phyloP scores from a whole-genome alignment of 1,140 invertebrate genomes.

The Belonocnema kinseyi region DNA sequence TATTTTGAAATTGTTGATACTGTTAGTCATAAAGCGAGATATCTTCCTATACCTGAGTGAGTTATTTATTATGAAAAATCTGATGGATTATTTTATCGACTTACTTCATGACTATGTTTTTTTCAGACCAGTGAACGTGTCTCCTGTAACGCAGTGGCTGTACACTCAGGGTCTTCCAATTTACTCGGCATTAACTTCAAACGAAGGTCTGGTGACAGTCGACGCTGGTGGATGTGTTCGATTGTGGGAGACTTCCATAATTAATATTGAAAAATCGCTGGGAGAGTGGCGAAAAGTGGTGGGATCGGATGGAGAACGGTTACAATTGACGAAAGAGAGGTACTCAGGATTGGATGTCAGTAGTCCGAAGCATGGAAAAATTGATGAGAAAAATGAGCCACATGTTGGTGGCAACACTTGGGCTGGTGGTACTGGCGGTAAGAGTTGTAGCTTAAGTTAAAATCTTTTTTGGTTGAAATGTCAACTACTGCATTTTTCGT shows the following conservation, averaged over 20 bases:
- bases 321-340: constrained; percentile 85
- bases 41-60: constrained; percentile 79
- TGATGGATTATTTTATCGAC: not conserved
- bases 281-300: constrained; percentile 67
- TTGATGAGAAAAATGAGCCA: constrained; percentile 90
- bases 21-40: constrained; percentile 75
- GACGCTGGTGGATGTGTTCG: constrained; percentile 79
- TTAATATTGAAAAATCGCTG: constrained; percentile 72
- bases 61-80: constrained; percentile 38
- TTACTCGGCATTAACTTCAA: constrained; percentile 60
- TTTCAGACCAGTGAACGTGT: constrained; percentile 56
- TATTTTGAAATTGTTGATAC: constrained; percentile 80
- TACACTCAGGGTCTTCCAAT: constrained; percentile 70
- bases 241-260: constrained; percentile 78
- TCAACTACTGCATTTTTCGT: too few relatives aligned
- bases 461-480: too few relatives aligned
- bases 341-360: constrained; percentile 84
- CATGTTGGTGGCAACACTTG: constrained; percentile 98
- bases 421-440: constrained; percentile 94
- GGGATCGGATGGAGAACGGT: constrained; percentile 76
- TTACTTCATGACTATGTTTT: not conserved
- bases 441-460: not conserved
- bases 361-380: constrained; percentile 93
- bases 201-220: constrained; percentile 76
- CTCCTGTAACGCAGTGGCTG: constrained; percentile 63